Conservation (phyloP, 2,113 vertebrate genomes). For the Zapus hudsonius region DNA sequence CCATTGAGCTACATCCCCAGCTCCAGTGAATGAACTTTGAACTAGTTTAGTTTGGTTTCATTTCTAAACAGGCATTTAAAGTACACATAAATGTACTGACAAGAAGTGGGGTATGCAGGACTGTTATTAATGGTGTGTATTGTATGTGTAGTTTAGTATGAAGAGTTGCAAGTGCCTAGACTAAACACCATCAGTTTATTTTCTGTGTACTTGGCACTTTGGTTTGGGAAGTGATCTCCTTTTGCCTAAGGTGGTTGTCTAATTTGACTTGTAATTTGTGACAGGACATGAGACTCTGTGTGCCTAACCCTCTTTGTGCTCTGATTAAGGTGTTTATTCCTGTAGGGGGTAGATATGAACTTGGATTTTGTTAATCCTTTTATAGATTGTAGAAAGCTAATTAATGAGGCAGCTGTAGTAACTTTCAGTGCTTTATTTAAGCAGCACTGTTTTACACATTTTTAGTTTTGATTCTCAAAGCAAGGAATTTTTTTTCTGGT, state of each 20-base stretch:
- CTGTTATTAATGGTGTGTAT: neutral
- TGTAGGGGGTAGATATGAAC: neutral
- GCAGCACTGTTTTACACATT: too few species aligned
- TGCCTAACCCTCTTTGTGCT: neutral
- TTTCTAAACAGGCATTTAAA: neutral
- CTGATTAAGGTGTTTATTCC: constrained; percentile 7
- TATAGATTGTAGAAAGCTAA: neutral
- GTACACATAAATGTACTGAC: neutral
- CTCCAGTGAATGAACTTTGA: neutral
- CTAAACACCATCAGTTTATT: neutral
- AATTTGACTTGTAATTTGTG: constrained; percentile 31
- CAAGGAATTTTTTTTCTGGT: neutral
- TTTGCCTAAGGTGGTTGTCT: constrained; percentile 14
- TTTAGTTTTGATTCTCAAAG: too few species aligned
- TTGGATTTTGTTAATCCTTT: neutral
- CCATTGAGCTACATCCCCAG: neutral
- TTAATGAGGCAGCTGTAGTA: too few species aligned
- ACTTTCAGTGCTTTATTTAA: too few species aligned
- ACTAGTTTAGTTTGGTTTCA: neutral
- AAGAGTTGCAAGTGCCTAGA: constrained; percentile 28
- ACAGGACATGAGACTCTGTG: constrained; percentile 5
- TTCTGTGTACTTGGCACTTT: neutral
- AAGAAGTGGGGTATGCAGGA: neutral
- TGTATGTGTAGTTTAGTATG: too few species aligned
- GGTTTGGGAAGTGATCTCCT: constrained; percentile 20